Percentiles rank a stretch among this genome's conserved stretches.
These are phyloP conservation scores for Smittia sp. DNA, from an alignment of 2,888 invertebrate species.

Conservation along the genomic window DNA sequence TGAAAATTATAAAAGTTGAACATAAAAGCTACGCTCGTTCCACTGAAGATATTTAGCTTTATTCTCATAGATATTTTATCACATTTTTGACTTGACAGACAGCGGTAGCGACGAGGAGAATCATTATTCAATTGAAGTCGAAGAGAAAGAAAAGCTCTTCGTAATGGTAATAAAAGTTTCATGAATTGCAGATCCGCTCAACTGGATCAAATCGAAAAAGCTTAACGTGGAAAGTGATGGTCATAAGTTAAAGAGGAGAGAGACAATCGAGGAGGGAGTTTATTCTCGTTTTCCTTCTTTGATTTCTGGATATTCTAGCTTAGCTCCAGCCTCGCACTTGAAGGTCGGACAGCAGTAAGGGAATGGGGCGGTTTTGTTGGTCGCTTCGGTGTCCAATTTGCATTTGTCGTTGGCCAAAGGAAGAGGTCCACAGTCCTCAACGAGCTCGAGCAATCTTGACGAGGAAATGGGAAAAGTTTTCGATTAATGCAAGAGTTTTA, in stretches of 20 bases:
- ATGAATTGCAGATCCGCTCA: background rate
- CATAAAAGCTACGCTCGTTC: background rate
- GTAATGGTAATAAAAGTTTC: background rate
- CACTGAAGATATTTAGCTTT: conserved; percentile 16
- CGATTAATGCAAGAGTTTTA: background rate
- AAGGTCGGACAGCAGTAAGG: conserved; percentile 82
- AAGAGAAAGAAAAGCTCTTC: background rate
- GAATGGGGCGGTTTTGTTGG: conserved; percentile 86
- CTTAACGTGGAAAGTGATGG: background rate
- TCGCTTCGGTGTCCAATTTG: conserved; percentile 79
- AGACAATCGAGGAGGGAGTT: conserved; percentile 32
- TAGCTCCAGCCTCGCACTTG: conserved; percentile 78
- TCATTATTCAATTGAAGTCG: background rate
- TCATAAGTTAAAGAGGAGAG: background rate
- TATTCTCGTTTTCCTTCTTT: conserved; percentile 52
- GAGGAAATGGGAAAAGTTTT: background rate
- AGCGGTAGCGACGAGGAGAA: background rate
- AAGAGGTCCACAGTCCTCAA: conserved; percentile 86
- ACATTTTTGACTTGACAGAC: conserved; percentile 36
- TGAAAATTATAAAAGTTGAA: background rate
- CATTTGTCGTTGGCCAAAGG: conserved; percentile 85
- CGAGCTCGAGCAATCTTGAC: conserved; percentile 70
- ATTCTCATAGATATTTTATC: conserved; percentile 31
- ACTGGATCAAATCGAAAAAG: background rate
- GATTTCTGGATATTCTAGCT: conserved; percentile 82